Conservation (phyloP, 2,113 vertebrate species). For the Cryptomyrus ogoouensis region DNA sequence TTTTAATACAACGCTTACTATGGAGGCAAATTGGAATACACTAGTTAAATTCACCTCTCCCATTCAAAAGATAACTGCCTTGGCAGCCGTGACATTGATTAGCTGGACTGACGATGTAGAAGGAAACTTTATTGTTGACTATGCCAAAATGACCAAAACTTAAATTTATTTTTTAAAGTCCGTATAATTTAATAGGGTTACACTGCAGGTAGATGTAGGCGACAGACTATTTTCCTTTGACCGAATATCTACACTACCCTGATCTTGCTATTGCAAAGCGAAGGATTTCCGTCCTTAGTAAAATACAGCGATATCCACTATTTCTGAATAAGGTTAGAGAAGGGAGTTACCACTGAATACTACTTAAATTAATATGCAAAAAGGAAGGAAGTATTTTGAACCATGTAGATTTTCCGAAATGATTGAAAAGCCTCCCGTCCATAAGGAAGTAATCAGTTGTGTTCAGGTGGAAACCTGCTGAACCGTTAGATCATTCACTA, state of each 20-base stretch:
- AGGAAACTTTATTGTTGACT: neutral
- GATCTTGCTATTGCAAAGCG: neutral
- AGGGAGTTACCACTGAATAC: neutral
- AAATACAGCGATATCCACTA: neutral
- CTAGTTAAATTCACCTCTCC: neutral
- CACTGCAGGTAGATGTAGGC: neutral
- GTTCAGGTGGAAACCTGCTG: neutral
- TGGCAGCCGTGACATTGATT: neutral
- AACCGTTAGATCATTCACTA: neutral
- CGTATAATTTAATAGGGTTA: neutral
- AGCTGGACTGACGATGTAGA: neutral
- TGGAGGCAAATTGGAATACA: neutral
- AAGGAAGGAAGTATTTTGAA: neutral
- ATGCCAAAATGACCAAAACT: neutral
- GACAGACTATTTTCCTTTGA: neutral
- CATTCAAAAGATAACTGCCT: neutral
- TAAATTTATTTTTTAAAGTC: neutral
- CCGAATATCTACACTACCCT: neutral
- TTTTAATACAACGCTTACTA: neutral
- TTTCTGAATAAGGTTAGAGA: neutral
- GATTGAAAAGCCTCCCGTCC: neutral
- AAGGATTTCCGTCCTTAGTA: neutral
- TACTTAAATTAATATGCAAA: neutral
- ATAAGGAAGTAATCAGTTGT: neutral
- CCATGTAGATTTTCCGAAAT: neutral